These are phyloP conservation scores for Heliconius hermathena DNA, from an alignment of 1,140 invertebrate genomes.

Conservation along the genomic window DNA sequence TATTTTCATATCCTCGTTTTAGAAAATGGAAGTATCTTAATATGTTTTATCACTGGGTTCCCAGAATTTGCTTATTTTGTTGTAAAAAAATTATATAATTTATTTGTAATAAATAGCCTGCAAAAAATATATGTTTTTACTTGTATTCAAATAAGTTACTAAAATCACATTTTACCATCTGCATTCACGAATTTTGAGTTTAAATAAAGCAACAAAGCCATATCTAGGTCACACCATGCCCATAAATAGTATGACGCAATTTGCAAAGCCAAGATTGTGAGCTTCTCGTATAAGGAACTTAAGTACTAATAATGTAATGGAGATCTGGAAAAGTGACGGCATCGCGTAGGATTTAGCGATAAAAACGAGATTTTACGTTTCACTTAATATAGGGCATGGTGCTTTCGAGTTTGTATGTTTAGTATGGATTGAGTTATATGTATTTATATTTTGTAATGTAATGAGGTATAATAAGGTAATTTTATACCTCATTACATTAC, in stretches of 20 bases:
- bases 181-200: neutral
- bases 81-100: too few relatives aligned
- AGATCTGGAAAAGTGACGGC: slow-evolving; percentile 26
- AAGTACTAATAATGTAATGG: slow-evolving; percentile 21
- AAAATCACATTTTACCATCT: too few relatives aligned
- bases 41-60: too few relatives aligned
- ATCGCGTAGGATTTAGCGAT: slow-evolving; percentile 27
- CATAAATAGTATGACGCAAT: neutral
- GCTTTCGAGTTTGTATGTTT: neutral
- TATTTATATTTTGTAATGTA: neutral
- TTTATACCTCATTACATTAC: too few relatives aligned
- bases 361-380: slow-evolving; percentile 24
- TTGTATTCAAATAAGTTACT: too few relatives aligned
- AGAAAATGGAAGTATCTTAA: too few relatives aligned
- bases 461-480: neutral
- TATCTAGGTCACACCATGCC: neutral
- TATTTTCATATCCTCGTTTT: too few relatives aligned
- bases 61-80: too few relatives aligned
- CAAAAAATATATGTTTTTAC: too few relatives aligned
- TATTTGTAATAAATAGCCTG: too few relatives aligned
- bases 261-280: slow-evolving; percentile 7
- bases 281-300: slow-evolving; percentile 23
- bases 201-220: neutral
- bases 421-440: neutral
- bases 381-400: slow-evolving; percentile 14